These are phyloP conservation scores for Chrysocyon brachyurus DNA, from an alignment of 2,797 vertebrate genomes.

Conservation along the genomic window DNA sequence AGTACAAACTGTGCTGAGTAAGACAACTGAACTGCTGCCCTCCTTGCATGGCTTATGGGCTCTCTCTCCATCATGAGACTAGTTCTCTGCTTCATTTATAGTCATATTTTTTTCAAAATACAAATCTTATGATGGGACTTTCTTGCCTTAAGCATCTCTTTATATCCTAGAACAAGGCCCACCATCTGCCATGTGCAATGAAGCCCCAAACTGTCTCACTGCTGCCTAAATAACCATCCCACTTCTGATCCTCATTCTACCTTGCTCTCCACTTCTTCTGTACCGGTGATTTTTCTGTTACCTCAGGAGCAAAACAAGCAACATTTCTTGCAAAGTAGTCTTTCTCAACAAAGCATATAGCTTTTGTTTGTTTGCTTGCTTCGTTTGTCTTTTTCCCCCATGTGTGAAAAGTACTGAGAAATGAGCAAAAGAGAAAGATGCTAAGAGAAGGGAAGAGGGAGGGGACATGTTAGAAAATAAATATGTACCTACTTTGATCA, in stretches of 20 bases:
- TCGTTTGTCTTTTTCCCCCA: neutral
- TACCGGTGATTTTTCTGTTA: neutral
- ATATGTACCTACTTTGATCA: neutral
- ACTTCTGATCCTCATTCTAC: neutral
- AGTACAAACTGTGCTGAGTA: fast-evolving
- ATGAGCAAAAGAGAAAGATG: neutral
- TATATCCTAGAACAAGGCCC: neutral
- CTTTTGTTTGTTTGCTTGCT: neutral
- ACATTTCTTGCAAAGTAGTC: neutral
- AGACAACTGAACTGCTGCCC: neutral
- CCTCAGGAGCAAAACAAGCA: neutral
- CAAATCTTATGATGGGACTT: neutral
- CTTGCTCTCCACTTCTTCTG: neutral
- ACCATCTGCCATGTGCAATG: neutral
- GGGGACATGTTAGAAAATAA: neutral
- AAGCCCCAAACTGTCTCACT: fast-evolving
- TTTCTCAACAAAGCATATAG: neutral
- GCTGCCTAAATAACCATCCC: neutral
- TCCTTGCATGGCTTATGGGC: neutral
- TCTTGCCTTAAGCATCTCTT: neutral
- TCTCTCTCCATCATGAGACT: neutral
- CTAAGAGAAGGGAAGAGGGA: neutral
- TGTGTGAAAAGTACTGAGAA: neutral
- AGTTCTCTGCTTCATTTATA: neutral
- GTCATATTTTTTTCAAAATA: neutral